Conservation (phyloP, 2,888 invertebrate genomes). For the Macrophya annulata region DNA sequence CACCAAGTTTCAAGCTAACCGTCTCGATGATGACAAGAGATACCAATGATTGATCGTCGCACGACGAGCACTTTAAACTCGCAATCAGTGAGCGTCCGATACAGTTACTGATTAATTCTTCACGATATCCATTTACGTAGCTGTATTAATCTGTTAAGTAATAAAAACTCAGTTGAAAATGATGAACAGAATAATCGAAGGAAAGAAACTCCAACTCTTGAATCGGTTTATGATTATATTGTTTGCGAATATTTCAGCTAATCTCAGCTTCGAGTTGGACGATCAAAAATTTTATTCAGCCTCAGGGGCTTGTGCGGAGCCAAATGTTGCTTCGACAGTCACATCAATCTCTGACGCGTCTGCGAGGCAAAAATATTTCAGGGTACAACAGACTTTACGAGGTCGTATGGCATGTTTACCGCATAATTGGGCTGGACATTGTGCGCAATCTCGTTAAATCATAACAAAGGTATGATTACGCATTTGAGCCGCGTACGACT, state of each 20-base stretch:
- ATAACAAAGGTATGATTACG: slow-evolving; percentile 64
- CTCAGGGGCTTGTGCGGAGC: slow-evolving; percentile 26
- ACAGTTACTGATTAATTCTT: slow-evolving; percentile 53
- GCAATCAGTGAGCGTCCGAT: slow-evolving; percentile 50
- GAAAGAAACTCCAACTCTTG: background rate
- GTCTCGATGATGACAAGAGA: slow-evolving; percentile 48
- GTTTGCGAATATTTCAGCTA: slow-evolving; percentile 32
- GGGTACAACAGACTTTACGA: slow-evolving; percentile 25
- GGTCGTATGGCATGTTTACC: slow-evolving; percentile 54
- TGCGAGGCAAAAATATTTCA: slow-evolving; percentile 46
- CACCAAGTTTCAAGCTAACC: slow-evolving; percentile 45
- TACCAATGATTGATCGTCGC: slow-evolving; percentile 48
- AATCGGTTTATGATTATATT: slow-evolving; percentile 19
- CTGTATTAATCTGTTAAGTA: slow-evolving; percentile 28
- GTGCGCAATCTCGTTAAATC: slow-evolving; percentile 63
- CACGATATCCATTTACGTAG: slow-evolving; percentile 46
- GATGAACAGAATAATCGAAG: background rate
- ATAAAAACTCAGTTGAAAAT: slow-evolving; percentile 7
- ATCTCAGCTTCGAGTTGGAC: slow-evolving; percentile 14
- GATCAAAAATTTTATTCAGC: slow-evolving; percentile 41
- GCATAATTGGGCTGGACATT: slow-evolving; percentile 63
- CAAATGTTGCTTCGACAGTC: slow-evolving; percentile 38
- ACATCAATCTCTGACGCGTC: slow-evolving; percentile 37
- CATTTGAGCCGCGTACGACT: slow-evolving; percentile 36
- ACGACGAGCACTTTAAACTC: slow-evolving; percentile 45